These are phyloP conservation scores for Scaptomyza parva DNA, from an alignment of 2,888 invertebrate genomes.

Conservation along the genomic window DNA sequence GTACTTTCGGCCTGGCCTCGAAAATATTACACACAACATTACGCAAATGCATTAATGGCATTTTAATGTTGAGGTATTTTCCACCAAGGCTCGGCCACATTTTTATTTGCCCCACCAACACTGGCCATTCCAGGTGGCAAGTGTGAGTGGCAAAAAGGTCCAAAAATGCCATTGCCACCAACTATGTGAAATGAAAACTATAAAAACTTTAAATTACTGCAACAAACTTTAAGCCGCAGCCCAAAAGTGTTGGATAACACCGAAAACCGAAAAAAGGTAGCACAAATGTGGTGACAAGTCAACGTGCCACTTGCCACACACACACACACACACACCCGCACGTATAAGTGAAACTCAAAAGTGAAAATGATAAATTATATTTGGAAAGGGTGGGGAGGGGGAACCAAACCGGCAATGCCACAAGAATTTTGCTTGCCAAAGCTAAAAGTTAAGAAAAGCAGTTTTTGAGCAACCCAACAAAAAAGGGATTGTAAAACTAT, in stretches of 20 bases:
- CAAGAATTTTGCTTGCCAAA: conserved; percentile 71
- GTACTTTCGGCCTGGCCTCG: too few species aligned
- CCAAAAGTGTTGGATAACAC: conserved; percentile 25
- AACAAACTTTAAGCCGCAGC: conserved; percentile 66
- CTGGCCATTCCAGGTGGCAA: conserved; percentile 44
- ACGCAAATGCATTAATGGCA: conserved; percentile 79
- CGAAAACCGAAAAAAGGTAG: conserved; percentile 69
- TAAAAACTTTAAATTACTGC: conserved; percentile 65
- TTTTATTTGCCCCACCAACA: not conserved
- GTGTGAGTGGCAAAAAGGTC: not conserved
- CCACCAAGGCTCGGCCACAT: conserved; percentile 9
- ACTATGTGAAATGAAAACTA: conserved; percentile 61
- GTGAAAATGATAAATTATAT: conserved; percentile 78
- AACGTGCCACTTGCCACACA: conserved; percentile 38
- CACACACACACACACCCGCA: not conserved
- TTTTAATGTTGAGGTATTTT: conserved; percentile 77
- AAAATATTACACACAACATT: conserved; percentile 67
- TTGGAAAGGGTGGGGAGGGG: conserved; percentile 41
- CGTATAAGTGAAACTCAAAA: conserved; percentile 37
- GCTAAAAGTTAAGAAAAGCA: conserved; percentile 74
- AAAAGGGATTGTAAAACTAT: conserved; percentile 28
- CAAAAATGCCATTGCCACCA: conserved; percentile 48
- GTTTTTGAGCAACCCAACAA: conserved; percentile 11
- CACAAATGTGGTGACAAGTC: conserved; percentile 55
- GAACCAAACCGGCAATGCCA: conserved; percentile 66